Percentiles rank a stretch among this genome's conserved stretches.
Conservation (phyloP, 2,888 invertebrate genomes). For the Muscina levida region DNA sequence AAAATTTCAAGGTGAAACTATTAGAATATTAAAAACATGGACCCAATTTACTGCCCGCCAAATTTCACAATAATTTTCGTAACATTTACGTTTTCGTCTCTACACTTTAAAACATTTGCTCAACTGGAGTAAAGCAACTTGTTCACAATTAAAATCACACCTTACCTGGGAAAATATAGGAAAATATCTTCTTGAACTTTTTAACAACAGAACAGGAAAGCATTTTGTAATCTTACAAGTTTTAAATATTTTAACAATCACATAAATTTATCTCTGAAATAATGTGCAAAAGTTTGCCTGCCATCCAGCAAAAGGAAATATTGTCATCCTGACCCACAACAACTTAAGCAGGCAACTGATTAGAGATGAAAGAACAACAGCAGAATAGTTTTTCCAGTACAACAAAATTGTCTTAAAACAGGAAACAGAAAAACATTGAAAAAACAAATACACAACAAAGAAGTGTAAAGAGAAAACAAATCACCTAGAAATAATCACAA, state of each 20-base stretch:
- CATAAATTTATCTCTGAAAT: conserved; percentile 61
- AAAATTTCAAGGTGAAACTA: too few species aligned
- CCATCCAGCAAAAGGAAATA: not conserved
- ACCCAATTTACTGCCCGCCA: too few species aligned
- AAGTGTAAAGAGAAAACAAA: not conserved
- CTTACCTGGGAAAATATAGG: too few species aligned
- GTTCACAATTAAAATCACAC: too few species aligned
- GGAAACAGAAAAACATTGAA: not conserved
- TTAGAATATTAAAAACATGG: too few species aligned
- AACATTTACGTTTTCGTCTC: too few species aligned
- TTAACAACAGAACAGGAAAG: not conserved
- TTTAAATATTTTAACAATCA: conserved; percentile 52
- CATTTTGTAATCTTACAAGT: not conserved
- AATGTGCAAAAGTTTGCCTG: conserved; percentile 57
- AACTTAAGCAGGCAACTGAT: conserved; percentile 1
- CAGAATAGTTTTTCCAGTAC: conserved; percentile 9
- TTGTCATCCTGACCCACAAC: conserved; percentile 2
- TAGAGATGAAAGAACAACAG: conserved; percentile 12
- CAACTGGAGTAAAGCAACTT: too few species aligned
- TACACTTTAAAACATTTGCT: too few species aligned
- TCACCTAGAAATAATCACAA: conserved; percentile 10
- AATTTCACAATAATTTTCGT: too few species aligned
- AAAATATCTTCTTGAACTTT: too few species aligned
- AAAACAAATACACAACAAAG: not conserved
- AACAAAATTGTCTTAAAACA: not conserved